phyloP scores from a whole-genome alignment of 2,888 invertebrate species.

The Drosophila hamatofila region DNA sequence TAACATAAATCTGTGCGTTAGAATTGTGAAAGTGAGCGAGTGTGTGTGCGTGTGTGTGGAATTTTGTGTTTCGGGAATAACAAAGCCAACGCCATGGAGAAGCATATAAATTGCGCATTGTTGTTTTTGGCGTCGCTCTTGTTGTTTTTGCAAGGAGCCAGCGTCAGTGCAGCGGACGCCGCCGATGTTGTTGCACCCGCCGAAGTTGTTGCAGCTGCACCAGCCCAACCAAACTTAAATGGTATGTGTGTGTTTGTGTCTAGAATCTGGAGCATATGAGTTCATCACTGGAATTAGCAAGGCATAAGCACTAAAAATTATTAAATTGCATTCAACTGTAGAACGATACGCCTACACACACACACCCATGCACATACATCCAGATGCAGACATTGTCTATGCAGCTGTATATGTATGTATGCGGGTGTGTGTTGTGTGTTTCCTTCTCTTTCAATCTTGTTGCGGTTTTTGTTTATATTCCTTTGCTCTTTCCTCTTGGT shows the following conservation, averaged over 20 bases:
- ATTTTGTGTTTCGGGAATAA: constrained; percentile 4
- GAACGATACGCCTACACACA: constrained; percentile 16
- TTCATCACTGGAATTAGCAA: constrained; percentile 63
- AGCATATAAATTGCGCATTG: constrained; percentile 44
- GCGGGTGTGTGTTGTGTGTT: constrained; percentile 1
- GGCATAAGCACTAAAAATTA: constrained; percentile 35
- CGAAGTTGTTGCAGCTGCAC: constrained; percentile 41
- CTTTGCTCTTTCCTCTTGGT: constrained; percentile 19
- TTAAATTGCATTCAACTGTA: constrained; percentile 44
- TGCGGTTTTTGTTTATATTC: constrained; percentile 58
- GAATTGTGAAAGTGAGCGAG: constrained; percentile 18
- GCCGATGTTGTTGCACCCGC: constrained; percentile 42
- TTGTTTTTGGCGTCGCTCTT: constrained; percentile 48
- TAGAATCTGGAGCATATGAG: constrained; percentile 50
- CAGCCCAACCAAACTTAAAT: constrained; percentile 53
- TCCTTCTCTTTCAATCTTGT: constrained; percentile 1
- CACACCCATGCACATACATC: background rate
- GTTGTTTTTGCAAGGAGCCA: constrained; percentile 56
- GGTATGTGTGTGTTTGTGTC: constrained; percentile 45
- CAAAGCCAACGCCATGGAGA: constrained; percentile 39
- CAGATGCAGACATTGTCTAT: background rate
- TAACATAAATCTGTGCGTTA: constrained; percentile 27
- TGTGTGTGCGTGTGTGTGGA: constrained; percentile 14
- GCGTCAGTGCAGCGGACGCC: constrained; percentile 19
- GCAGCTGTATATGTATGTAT: constrained; percentile 3